phyloP scores from a whole-genome alignment of 2,797 vertebrate genomes.

The Aeoliscus strigatus region DNA sequence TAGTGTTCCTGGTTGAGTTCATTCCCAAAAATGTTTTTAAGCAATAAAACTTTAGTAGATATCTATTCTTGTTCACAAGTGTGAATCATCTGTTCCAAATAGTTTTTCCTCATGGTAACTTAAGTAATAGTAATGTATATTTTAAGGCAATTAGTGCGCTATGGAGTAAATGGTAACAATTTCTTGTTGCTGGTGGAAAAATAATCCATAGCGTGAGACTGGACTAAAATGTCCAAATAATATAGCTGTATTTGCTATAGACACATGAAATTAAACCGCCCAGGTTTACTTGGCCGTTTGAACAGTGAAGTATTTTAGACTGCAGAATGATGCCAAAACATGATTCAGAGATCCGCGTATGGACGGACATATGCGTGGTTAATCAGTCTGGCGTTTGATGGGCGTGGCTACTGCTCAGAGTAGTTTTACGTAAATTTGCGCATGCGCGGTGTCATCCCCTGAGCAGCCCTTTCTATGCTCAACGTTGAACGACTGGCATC shows the following conservation, averaged over 20 bases:
- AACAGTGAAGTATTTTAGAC: too few species aligned
- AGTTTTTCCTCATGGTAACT: accelerated
- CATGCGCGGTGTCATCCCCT: constrained; percentile 59
- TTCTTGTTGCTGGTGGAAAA: too few species aligned
- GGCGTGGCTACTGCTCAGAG: constrained; percentile 17
- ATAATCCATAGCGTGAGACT: too few species aligned
- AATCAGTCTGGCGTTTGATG: not conserved
- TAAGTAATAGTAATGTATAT: too few species aligned
- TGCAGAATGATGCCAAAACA: too few species aligned
- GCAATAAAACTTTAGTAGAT: not conserved
- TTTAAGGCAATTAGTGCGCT: too few species aligned
- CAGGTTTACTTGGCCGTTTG: too few species aligned
- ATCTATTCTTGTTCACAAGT: not conserved
- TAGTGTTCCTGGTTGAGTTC: constrained; percentile 21
- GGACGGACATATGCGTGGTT: not conserved
- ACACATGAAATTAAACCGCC: too few species aligned
- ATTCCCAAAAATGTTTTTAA: not conserved
- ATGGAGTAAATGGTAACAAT: not conserved
- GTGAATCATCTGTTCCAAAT: not conserved
- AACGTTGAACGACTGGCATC: constrained; percentile 70
- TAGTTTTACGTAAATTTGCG: constrained; percentile 47
- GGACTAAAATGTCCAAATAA: too few species aligned
- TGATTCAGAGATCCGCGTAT: too few species aligned
- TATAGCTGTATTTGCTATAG: too few species aligned
- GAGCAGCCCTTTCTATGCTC: constrained; percentile 70